These are phyloP conservation scores for Sericinus montela DNA, from an alignment of 2,888 invertebrate genomes.

Conservation along the genomic window DNA sequence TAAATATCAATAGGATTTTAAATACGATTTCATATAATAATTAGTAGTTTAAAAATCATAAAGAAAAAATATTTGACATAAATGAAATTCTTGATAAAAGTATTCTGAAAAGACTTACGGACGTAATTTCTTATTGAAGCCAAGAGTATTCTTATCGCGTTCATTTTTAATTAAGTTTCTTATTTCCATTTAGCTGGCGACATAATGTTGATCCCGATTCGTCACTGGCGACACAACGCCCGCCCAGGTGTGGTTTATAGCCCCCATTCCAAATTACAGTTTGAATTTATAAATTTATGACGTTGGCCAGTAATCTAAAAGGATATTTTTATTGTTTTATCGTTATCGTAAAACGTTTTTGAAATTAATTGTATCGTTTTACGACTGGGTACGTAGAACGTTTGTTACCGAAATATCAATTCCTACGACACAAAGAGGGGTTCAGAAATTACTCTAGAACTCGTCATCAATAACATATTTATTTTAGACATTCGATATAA, in stretches of 20 bases:
- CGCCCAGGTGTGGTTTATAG: slow-evolving; percentile 30
- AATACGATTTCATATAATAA: too few species aligned
- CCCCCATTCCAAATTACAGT: slow-evolving; percentile 23
- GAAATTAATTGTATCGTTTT: too few species aligned
- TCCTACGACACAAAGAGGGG: too few species aligned
- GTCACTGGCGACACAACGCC: slow-evolving; percentile 4
- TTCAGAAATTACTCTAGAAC: too few species aligned
- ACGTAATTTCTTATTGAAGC: slow-evolving; percentile 10
- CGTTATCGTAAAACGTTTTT: not conserved
- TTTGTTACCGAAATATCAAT: too few species aligned
- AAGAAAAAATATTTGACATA: too few species aligned
- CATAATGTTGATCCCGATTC: slow-evolving; percentile 23
- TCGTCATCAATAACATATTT: too few species aligned
- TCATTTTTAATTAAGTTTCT: slow-evolving; percentile 27
- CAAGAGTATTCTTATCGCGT: slow-evolving; percentile 12
- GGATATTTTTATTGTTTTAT: not conserved
- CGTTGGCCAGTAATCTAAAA: not conserved
- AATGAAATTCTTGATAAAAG: not conserved
- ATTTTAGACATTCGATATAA: too few species aligned
- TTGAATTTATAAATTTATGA: slow-evolving; percentile 28
- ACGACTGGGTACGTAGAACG: too few species aligned
- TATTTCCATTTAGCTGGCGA: slow-evolving; percentile 18
- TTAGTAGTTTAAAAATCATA: too few species aligned
- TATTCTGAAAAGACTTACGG: not conserved
- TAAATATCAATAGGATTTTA: too few species aligned